Percentiles rank a stretch among this genome's conserved stretches.
These are phyloP conservation scores for Agrotis segetum DNA, from an alignment of 2,888 invertebrate species.

Conservation along the genomic window DNA sequence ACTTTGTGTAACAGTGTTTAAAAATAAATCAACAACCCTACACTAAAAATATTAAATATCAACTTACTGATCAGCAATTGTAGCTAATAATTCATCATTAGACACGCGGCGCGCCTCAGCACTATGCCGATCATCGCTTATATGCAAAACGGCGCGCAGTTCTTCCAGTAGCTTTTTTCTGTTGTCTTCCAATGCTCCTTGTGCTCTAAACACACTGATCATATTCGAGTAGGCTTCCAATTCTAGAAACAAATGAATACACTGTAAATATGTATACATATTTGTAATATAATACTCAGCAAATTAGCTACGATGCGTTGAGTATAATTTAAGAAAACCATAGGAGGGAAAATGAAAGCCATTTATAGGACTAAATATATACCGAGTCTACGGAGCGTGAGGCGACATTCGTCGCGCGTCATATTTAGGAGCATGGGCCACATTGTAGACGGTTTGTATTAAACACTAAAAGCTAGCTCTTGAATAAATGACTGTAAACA, in stretches of 20 bases:
- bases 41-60: conserved; percentile 70
- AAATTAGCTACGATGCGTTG: conserved; percentile 71
- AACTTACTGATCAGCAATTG: conserved; percentile 97
- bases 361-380: conserved; percentile 89
- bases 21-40: conserved; percentile 82
- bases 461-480: conserved; percentile 78
- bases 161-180: conserved; percentile 96
- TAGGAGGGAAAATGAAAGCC: conserved; percentile 91
- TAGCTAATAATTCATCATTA: conserved; percentile 97
- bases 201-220: conserved; percentile 97
- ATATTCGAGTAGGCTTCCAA: conserved; percentile 97
- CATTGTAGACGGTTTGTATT: conserved; percentile 82
- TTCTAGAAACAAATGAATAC: conserved; percentile 92
- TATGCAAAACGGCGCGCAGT: conserved; percentile 95
- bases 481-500: conserved; percentile 85
- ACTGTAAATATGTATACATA: conserved; percentile 62
- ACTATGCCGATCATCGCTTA: conserved; percentile 97
- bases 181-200: conserved; percentile 96
- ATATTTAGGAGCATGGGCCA: conserved; percentile 95
- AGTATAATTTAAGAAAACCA: conserved; percentile 82
- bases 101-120: conserved; percentile 97
- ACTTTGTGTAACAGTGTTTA: conserved; percentile 81
- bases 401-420: conserved; percentile 97
- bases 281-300: conserved; percentile 59
- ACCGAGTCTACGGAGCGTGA: conserved; percentile 97